Base-by-base conservation (phyloP, 1,140 invertebrate genomes). In the Eriocheir sinensis region DNA sequence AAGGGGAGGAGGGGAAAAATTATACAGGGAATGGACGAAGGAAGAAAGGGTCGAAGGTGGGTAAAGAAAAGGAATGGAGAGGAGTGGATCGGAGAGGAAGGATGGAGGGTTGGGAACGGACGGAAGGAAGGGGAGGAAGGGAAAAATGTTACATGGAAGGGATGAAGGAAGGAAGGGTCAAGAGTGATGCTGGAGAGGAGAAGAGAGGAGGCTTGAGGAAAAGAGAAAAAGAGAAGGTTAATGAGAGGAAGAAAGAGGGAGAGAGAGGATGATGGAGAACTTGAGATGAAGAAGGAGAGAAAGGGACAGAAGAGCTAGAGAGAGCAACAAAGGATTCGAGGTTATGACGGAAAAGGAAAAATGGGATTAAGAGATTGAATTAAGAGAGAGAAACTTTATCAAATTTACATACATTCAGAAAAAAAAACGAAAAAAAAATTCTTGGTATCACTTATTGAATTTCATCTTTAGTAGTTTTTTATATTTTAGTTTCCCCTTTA, bases 161-260 rank as follows among this genome's bases (percentile, higher is more conserved):
- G 4, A 36, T 6, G 30, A 0, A 12, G 40, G 30, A 32, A 21
- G 12, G 81, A 85, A 12, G 40, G 30, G 40, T 32, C 34, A 36
- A 88, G 85, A 88, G 85, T 38, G 85, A 34, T 3, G 30, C 27
- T 6, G 9, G 38, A 88, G 38, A 88, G 34, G 41, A 21, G 41
- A 38, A 44, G 88, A 89, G 41, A 48, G 88, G n/a, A 41, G 53
- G 85, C 40, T 36, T 41, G 85, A 88, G 85, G 41, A 38, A 88
- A 38, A 88, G 85, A 88, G 85, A 88, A 38, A 86, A 36, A 86
- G 85, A 86, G 85, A 86, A 36, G 40, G 85, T 6, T 34, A 88
- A 36, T 40, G 85, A 88, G 38, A 88, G 85, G 3, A 36, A 88
- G 38, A 88, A 3, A 40, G 85, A 88, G 85, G 40, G 85, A 88